A percentile compares a stretch with the other conserved stretches of the same genome.
Evolutionary conservation across 2,888 invertebrate species (phyloP).

Genomic region (Torymus tubicola): DNA sequence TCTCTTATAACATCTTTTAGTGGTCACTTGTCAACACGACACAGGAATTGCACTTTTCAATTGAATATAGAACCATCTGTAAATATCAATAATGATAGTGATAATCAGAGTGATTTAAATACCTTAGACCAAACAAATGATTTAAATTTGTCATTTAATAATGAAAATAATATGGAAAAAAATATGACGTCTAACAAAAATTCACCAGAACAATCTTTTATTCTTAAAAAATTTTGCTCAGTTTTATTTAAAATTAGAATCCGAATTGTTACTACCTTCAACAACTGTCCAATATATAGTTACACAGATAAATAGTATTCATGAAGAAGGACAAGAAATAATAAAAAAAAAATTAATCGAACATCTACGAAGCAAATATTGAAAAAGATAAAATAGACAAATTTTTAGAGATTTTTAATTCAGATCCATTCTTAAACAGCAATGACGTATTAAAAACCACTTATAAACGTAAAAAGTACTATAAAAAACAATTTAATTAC

Average conservation of each 20-base stretch:
- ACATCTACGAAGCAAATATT: slow-evolving; percentile 39
- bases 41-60: slow-evolving; percentile 17
- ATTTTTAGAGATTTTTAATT: slow-evolving; percentile 42
- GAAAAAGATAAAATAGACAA: slow-evolving; percentile 34
- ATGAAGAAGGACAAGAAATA: no score
- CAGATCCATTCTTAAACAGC: slow-evolving; percentile 21
- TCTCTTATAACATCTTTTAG: slow-evolving; percentile 53
- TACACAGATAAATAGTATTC: slow-evolving; percentile 45
- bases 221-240: slow-evolving; percentile 43
- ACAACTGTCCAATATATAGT: slow-evolving; percentile 60
- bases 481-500: slow-evolving; percentile 44
- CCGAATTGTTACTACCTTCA: slow-evolving; percentile 58
- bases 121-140: no score
- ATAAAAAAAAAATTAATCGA: slow-evolving; percentile 34
- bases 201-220: neutral
- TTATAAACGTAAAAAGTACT: slow-evolving; percentile 32
- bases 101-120: neutral
- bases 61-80: neutral
- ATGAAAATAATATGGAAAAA: no score
- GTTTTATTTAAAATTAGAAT: slow-evolving; percentile 60
- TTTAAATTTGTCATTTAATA: neutral
- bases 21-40: slow-evolving; percentile 53
- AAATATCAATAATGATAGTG: neutral
- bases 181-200: no score
- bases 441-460: neutral